phyloP scores from a whole-genome alignment of 2,888 invertebrate species.

The Lithodes maja region DNA sequence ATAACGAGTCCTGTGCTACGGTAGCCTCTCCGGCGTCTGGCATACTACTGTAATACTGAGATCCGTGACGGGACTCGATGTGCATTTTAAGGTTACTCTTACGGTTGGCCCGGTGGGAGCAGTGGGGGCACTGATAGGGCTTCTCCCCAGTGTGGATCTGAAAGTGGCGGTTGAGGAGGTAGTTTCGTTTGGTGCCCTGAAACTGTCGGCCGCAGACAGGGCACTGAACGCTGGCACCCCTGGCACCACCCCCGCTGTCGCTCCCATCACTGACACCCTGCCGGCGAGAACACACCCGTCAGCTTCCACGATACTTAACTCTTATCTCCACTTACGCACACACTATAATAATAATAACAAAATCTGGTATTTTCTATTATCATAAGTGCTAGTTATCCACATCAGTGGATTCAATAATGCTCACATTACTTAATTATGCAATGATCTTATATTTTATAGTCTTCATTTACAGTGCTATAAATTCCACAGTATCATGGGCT shows the following conservation, averaged over 20 bases:
- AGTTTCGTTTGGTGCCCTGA: slow-evolving; percentile 61
- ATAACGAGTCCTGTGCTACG: slow-evolving; percentile 17
- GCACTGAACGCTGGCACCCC: slow-evolving; percentile 52
- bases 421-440: no score
- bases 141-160: slow-evolving; percentile 62
- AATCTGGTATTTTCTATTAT: no score
- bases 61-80: slow-evolving; percentile 54
- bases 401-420: no score
- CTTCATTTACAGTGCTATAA: no score
- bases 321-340: no score
- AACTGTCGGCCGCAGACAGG: slow-evolving; percentile 61
- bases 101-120: slow-evolving; percentile 57
- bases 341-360: no score
- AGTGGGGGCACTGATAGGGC: slow-evolving; percentile 62
- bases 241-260: slow-evolving; percentile 27
- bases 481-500: no score
- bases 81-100: slow-evolving; percentile 62
- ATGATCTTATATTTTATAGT: no score
- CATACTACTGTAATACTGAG: slow-evolving; percentile 43
- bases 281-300: slow-evolving; percentile 60
- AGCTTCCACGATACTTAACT: slow-evolving; percentile 28
- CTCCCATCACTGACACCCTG: slow-evolving; percentile 51
- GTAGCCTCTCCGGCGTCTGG: slow-evolving; percentile 27
- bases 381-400: no score
- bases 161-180: slow-evolving; percentile 61